A percentile compares a stretch with the other conserved stretches of the same genome.
Conservation (phyloP, 1,140 invertebrate genomes). For the Macrobrachium nipponense region DNA sequence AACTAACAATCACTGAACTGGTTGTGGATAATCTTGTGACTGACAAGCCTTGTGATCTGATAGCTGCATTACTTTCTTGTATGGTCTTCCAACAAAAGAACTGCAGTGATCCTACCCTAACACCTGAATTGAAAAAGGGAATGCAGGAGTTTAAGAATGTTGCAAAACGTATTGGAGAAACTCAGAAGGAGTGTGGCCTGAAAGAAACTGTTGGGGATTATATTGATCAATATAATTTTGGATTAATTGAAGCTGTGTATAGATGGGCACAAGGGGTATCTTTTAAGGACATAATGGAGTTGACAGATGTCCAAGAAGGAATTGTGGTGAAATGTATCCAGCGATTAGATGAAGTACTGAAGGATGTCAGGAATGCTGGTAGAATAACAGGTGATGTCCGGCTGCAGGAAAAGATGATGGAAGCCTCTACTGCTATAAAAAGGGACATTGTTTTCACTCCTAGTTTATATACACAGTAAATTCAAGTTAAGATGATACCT, state of each 20-base stretch:
- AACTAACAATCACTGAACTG: conserved; percentile 94
- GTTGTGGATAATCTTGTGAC: conserved; percentile 93
- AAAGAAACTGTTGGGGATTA: conserved; percentile 71
- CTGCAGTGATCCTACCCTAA: conserved; percentile 72
- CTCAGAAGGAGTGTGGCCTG: conserved; percentile 73
- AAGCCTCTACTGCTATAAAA: conserved; percentile 92
- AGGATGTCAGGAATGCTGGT: conserved; percentile 93
- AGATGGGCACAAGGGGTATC: conserved; percentile 94
- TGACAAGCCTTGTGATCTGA: conserved; percentile 73
- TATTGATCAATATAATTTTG: conserved; percentile 86
- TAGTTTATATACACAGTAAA: conserved; percentile 87
- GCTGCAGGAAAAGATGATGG: conserved; percentile 94
- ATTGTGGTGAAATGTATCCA: conserved; percentile 98
- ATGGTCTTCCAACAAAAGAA: conserved; percentile 91
- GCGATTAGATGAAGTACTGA: conserved; percentile 91
- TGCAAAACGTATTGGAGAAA: conserved; percentile 71
- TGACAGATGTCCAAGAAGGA: conserved; percentile 96
- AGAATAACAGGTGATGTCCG: conserved; percentile 92
- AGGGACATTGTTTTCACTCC: conserved; percentile 98
- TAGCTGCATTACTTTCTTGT: conserved; percentile 90
- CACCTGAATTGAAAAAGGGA: conserved; percentile 74
- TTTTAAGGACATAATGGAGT: conserved; percentile 91
- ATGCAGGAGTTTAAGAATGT: conserved; percentile 72
- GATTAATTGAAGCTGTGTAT: conserved; percentile 92
- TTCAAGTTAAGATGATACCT: background rate